phyloP scores from a whole-genome alignment of 2,888 invertebrate species.

The Thalpophila matura region DNA sequence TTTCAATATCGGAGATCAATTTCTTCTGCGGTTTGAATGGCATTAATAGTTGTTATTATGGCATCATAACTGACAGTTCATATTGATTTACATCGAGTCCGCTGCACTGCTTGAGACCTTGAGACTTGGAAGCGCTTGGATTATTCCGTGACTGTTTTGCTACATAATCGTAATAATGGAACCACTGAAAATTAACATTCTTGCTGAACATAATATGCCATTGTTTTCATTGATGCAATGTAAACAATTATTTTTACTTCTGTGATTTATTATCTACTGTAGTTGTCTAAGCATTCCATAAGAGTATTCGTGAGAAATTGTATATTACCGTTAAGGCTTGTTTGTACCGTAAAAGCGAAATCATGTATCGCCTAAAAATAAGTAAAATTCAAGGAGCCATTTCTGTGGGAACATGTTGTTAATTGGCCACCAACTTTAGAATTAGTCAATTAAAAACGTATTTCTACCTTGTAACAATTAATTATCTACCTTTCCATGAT shows the following conservation, averaged over 20 bases:
- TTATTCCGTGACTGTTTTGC: constrained; percentile 47
- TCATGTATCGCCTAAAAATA: constrained; percentile 60
- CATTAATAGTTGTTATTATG: constrained; percentile 38
- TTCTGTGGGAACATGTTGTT: constrained; percentile 61
- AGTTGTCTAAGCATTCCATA: constrained; percentile 31
- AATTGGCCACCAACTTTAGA: constrained; percentile 54
- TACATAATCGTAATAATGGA: constrained; percentile 46
- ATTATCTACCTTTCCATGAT: constrained; percentile 27
- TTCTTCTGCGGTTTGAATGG: constrained; percentile 49
- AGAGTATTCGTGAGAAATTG: constrained; percentile 29
- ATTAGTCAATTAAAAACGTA: constrained; percentile 55
- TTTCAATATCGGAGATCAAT: constrained; percentile 55
- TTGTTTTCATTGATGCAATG: constrained; percentile 35
- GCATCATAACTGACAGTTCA: constrained; percentile 25
- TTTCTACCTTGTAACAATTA: constrained; percentile 41
- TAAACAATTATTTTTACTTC: constrained; percentile 28
- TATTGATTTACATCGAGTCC: constrained; percentile 38
- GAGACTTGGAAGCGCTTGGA: constrained; percentile 51
- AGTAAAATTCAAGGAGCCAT: constrained; percentile 39
- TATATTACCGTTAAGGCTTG: constrained; percentile 62
- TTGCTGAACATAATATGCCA: constrained; percentile 42
- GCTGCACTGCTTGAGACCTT: constrained; percentile 49
- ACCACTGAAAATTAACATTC: constrained; percentile 38
- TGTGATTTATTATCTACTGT: not conserved
- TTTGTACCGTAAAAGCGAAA: constrained; percentile 63